These are phyloP conservation scores for Vombatus ursinus DNA, from an alignment of 2,113 vertebrate species.

Conservation along the genomic window DNA sequence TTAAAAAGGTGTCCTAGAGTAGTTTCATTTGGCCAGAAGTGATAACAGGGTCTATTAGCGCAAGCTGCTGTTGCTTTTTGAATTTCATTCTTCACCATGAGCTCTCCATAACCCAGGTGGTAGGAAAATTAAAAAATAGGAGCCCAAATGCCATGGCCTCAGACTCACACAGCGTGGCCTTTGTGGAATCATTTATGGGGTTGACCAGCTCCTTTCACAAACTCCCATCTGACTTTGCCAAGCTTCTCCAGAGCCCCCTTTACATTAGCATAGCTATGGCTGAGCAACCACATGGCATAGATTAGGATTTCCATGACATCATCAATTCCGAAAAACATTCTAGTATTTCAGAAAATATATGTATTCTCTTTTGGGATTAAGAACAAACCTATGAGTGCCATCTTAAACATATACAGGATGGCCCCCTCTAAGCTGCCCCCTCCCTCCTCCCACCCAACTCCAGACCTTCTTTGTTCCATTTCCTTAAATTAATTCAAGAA, in stretches of 20 bases:
- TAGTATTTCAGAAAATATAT: constrained; percentile 64
- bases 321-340: constrained; percentile 66
- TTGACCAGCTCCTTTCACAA: constrained; percentile 44
- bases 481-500: constrained; percentile 43
- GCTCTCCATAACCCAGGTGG: constrained; percentile 64
- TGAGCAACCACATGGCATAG: constrained; percentile 57
- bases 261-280: constrained; percentile 70
- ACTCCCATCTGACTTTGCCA: constrained; percentile 50
- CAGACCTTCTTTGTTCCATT: constrained; percentile 65
- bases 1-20: constrained; percentile 66
- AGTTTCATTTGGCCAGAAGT: constrained; percentile 57
- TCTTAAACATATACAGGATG: constrained; percentile 52
- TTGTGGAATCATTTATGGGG: not conserved
- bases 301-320: constrained; percentile 69
- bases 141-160: constrained; percentile 57
- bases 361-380: constrained; percentile 59
- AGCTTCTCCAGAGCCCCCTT: constrained; percentile 45
- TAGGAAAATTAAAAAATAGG: constrained; percentile 66
- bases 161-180: constrained; percentile 39
- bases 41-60: constrained; percentile 70
- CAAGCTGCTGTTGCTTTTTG: constrained; percentile 58
- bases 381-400: constrained; percentile 54
- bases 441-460: constrained; percentile 12
- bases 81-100: constrained; percentile 65
- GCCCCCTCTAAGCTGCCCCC: constrained; percentile 40